phyloP scores from a whole-genome alignment of 2,797 vertebrate genomes.

The Tamandua tetradactyla region DNA sequence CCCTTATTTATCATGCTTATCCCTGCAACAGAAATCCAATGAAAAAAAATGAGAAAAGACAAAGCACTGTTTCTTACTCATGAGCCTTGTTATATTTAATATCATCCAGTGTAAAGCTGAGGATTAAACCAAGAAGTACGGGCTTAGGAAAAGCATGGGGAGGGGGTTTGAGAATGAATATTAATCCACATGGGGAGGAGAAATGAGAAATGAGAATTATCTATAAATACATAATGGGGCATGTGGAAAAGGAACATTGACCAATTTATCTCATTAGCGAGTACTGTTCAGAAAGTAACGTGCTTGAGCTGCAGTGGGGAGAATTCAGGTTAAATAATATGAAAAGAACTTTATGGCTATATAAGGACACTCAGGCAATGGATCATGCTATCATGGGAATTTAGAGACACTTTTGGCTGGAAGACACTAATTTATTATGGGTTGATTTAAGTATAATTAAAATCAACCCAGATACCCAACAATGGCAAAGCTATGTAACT shows the following conservation, averaged over 20 bases:
- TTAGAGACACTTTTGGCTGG: slow-evolving; percentile 28
- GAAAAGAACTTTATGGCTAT: not conserved
- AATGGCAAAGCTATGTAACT: slow-evolving; percentile 25
- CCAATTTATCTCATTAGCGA: slow-evolving; percentile 52
- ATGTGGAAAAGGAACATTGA: not conserved
- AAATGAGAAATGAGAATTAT: not conserved
- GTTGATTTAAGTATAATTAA: slow-evolving; percentile 67
- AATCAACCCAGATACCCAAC: slow-evolving; percentile 54
- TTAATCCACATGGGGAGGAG: not conserved
- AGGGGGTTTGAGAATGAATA: not conserved
- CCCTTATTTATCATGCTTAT: not conserved
- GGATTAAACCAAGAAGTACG: not conserved
- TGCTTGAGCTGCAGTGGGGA: not conserved
- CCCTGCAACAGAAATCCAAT: not conserved
- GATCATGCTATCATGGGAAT: slow-evolving; percentile 48
- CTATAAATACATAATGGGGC: not conserved
- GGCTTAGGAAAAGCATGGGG: not conserved
- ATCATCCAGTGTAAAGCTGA: not conserved
- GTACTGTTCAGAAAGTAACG: slow-evolving; percentile 24
- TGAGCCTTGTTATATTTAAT: not conserved
- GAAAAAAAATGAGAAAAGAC: not conserved
- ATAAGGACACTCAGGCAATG: slow-evolving; percentile 3
- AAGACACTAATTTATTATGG: slow-evolving; percentile 63
- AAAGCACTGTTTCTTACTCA: not conserved
- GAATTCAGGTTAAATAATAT: slow-evolving; percentile 50